phyloP scores from a whole-genome alignment of 2,797 vertebrate genomes.

The Orestias chungarensis region DNA sequence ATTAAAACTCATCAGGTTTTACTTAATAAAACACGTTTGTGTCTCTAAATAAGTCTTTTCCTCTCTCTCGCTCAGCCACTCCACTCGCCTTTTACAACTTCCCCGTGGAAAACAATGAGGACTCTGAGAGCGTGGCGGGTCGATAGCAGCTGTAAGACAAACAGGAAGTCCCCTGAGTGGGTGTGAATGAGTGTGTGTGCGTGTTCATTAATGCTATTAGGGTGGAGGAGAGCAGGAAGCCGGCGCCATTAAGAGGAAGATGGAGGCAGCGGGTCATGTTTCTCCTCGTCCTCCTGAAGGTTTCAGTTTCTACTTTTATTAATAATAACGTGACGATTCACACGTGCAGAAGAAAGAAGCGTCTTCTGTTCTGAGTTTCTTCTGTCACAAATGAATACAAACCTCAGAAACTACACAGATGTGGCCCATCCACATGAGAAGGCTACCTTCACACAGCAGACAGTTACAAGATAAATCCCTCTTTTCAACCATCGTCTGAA shows the following conservation, averaged over 20 bases:
- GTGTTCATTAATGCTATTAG: slow-evolving; percentile 42
- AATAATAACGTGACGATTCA: neutral
- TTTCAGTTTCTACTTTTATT: neutral
- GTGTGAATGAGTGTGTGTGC: slow-evolving; percentile 28
- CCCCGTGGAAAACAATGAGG: neutral
- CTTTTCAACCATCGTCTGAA: no score
- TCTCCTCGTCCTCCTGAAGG: slow-evolving; percentile 24
- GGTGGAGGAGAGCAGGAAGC: slow-evolving; percentile 51
- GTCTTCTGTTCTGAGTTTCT: neutral
- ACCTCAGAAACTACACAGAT: no score
- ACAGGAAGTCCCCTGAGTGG: slow-evolving; percentile 59
- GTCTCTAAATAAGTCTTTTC: no score
- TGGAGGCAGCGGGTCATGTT: slow-evolving; percentile 18
- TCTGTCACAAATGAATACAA: neutral
- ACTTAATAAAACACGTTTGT: no score
- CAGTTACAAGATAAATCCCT: no score
- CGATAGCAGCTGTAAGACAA: slow-evolving; percentile 48
- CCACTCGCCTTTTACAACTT: neutral
- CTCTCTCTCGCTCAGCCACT: neutral
- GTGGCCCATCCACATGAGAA: no score
- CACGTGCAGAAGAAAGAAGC: neutral
- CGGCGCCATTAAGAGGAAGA: slow-evolving; percentile 49
- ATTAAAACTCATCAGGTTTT: no score
- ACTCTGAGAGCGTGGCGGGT: slow-evolving; percentile 13
- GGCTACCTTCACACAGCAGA: no score